Percentiles rank a stretch among this genome's conserved stretches.
Evolutionary conservation across 2,113 vertebrate species (phyloP).

Genomic region (Rhagologus leucostigma): DNA sequence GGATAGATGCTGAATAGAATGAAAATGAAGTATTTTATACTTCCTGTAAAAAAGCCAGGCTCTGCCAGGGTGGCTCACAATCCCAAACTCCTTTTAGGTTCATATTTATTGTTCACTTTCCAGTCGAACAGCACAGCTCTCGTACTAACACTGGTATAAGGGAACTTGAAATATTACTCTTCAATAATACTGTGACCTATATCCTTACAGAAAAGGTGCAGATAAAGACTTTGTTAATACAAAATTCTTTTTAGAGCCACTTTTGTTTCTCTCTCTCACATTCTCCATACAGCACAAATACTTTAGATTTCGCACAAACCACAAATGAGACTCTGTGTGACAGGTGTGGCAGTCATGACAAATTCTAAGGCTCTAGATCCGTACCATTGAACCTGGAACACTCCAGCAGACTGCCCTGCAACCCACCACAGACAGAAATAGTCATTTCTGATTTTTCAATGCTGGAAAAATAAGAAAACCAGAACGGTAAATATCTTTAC

Average conservation of each 20-base stretch:
- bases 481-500: background rate
- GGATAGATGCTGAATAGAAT: background rate
- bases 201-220: background rate
- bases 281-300: background rate
- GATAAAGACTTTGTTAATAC: background rate
- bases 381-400: fast-evolving
- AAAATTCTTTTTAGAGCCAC: background rate
- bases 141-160: background rate
- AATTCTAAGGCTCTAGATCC: background rate
- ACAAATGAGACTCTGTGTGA: background rate
- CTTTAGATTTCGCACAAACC: background rate
- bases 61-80: background rate
- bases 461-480: background rate
- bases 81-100: background rate
- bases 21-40: background rate
- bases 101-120: background rate
- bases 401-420: background rate
- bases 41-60: background rate
- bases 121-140: background rate
- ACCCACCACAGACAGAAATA: background rate
- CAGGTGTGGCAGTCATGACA: background rate
- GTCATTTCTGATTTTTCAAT: background rate
- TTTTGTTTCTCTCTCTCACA: background rate
- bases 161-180: background rate
- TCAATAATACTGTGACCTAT: background rate